These are phyloP conservation scores for Hylaea fasciaria DNA, from an alignment of 2,888 invertebrate genomes.

Conservation along the genomic window DNA sequence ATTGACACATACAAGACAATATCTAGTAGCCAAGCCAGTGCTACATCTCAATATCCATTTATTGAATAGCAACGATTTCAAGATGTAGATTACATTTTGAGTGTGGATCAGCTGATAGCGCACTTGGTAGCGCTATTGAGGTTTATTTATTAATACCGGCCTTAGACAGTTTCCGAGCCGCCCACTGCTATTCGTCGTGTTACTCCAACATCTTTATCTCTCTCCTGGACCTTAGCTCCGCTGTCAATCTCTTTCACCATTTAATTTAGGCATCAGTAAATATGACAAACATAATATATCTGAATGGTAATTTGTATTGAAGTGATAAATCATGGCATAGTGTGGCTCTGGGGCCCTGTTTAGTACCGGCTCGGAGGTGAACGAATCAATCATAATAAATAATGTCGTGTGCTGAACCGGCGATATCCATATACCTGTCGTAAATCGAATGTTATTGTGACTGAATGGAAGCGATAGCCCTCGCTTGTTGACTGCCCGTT, in stretches of 20 bases:
- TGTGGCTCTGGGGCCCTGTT: conserved; percentile 45
- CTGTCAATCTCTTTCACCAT: neutral
- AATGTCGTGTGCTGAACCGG: conserved; percentile 49
- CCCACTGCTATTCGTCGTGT: too few species aligned
- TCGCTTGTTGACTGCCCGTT: conserved; percentile 17
- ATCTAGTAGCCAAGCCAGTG: too few species aligned
- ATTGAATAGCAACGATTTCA: too few species aligned
- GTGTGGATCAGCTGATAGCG: too few species aligned
- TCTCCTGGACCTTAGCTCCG: too few species aligned
- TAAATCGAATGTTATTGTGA: conserved; percentile 32
- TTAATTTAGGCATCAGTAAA: conserved; percentile 33
- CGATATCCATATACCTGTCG: conserved; percentile 41
- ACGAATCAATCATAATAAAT: conserved; percentile 61
- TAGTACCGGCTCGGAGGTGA: conserved; percentile 45
- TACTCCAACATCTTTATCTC: too few species aligned
- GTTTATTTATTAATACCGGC: too few species aligned
- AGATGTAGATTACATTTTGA: too few species aligned
- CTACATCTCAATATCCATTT: too few species aligned
- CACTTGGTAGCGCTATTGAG: too few species aligned
- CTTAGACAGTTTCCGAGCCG: too few species aligned
- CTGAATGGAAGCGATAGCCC: conserved; percentile 20
- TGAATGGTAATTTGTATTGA: conserved; percentile 57
- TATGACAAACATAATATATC: conserved; percentile 50
- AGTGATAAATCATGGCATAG: conserved; percentile 56
- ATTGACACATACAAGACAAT: too few species aligned